Conservation (phyloP, 1,140 invertebrate species). For the Drosophila triauraria region DNA sequence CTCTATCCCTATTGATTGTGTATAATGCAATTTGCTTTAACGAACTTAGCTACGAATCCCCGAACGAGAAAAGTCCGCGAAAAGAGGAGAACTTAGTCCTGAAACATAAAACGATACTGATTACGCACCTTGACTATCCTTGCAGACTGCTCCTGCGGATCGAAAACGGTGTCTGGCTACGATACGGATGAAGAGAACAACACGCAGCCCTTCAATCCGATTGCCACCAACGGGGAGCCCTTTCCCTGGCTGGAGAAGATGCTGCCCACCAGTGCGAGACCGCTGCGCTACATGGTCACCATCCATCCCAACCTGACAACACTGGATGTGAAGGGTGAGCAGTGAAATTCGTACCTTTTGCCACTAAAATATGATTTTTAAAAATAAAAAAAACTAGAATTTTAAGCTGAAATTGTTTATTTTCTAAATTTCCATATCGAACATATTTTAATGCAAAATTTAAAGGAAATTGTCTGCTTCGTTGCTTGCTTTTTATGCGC, state of each 20-base stretch:
- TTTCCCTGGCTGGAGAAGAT: conserved; percentile 96
- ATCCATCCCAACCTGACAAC: conserved; percentile 97
- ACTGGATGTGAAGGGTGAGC: conserved; percentile 92
- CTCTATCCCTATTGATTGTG: conserved; percentile 64
- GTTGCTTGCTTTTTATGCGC: not conserved
- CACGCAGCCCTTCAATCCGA: conserved; percentile 87
- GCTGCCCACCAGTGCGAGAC: conserved; percentile 92
- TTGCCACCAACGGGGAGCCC: conserved; percentile 91
- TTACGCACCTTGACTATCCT: conserved; percentile 50
- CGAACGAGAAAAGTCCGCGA: conserved; percentile 30
- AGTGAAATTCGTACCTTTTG: not conserved
- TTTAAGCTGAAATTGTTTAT: too few relatives aligned
- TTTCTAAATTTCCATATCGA: not conserved
- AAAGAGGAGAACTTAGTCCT: conserved; percentile 20
- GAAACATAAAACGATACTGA: conserved; percentile 18
- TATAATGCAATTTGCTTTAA: conserved; percentile 75
- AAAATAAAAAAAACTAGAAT: too few relatives aligned
- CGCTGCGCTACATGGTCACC: conserved; percentile 94
- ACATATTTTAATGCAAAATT: not conserved
- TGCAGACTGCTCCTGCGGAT: conserved; percentile 90
- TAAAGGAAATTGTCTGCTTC: not conserved
- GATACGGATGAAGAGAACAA: conserved; percentile 88
- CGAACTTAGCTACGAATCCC: conserved; percentile 67
- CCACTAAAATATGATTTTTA: not conserved
- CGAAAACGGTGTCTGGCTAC: conserved; percentile 88